These are phyloP conservation scores for Sarcophilus harrisii DNA, from an alignment of 2,797 vertebrate genomes.

Conservation along the genomic window DNA sequence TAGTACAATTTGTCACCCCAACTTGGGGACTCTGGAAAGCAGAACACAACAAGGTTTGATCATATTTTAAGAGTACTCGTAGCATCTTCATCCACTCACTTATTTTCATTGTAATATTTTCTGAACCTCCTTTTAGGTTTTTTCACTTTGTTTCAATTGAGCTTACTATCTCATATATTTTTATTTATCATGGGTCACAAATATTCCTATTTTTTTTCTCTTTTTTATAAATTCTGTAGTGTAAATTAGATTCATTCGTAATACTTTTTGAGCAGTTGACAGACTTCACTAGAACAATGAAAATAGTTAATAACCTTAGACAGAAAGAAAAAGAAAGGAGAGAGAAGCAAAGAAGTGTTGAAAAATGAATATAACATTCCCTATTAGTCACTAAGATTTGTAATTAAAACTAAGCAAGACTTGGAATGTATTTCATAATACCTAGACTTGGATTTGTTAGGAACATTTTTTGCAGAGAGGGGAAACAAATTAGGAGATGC, in stretches of 20 bases:
- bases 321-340: too few species aligned
- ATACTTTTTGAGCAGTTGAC: background rate
- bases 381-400: conserved; percentile 29
- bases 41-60: background rate
- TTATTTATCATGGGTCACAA: conserved; percentile 26
- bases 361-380: background rate
- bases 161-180: conserved; percentile 11
- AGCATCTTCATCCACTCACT: background rate
- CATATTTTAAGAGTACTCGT: background rate
- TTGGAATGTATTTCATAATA: conserved; percentile 40
- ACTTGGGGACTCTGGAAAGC: too few species aligned
- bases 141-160: conserved; percentile 25
- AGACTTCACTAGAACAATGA: conserved; percentile 10
- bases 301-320: background rate
- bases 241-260: conserved; percentile 35
- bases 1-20: too few species aligned
- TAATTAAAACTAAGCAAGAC: conserved; percentile 17
- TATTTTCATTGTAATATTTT: conserved; percentile 28
- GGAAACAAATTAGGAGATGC: background rate
- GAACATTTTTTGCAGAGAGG: background rate
- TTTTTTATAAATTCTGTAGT: conserved; percentile 28
- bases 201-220: conserved; percentile 6
- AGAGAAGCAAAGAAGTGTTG: too few species aligned
- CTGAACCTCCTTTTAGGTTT: conserved; percentile 31
- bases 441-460: conserved; percentile 9